A percentile compares a stretch with the other conserved stretches of the same genome.
These are phyloP conservation scores for Rhincodon typus DNA, from an alignment of 2,797 vertebrate species.

Conservation along the genomic window DNA sequence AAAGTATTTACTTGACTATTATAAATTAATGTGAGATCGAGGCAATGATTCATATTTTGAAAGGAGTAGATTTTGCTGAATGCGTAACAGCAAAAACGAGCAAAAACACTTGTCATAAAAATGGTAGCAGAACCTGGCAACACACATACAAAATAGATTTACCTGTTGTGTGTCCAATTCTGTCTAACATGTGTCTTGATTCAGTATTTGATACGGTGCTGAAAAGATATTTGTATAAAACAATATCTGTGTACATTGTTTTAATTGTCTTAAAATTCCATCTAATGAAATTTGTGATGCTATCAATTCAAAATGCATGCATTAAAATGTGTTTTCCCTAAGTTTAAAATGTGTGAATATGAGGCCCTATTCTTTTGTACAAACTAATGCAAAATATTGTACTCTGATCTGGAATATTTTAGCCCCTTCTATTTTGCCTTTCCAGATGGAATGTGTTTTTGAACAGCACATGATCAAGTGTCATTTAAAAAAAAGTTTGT, in stretches of 20 bases:
- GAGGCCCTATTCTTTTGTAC: neutral
- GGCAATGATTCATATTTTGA: neutral
- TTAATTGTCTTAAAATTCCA: neutral
- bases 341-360: neutral
- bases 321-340: constrained; percentile 35
- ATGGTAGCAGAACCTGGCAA: neutral
- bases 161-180: too few relatives aligned
- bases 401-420: constrained; percentile 18
- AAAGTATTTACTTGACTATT: too few relatives aligned
- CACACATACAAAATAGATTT: too few relatives aligned
- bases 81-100: neutral
- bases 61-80: neutral
- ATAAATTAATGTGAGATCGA: too few relatives aligned
- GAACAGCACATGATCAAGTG: neutral
- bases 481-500: neutral
- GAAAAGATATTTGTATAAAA: constrained; percentile 2
- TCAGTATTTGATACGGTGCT: neutral
- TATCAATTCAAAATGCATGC: neutral
- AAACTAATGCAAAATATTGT: neutral
- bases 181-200: too few relatives aligned
- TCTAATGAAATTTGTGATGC: neutral
- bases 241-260: neutral
- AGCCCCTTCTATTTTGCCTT: neutral
- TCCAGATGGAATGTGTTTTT: neutral
- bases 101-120: neutral